A percentile compares a stretch with the other conserved stretches of the same genome.
phyloP scores from a whole-genome alignment of 2,797 vertebrate genomes.

The Gambusia yucatana region DNA sequence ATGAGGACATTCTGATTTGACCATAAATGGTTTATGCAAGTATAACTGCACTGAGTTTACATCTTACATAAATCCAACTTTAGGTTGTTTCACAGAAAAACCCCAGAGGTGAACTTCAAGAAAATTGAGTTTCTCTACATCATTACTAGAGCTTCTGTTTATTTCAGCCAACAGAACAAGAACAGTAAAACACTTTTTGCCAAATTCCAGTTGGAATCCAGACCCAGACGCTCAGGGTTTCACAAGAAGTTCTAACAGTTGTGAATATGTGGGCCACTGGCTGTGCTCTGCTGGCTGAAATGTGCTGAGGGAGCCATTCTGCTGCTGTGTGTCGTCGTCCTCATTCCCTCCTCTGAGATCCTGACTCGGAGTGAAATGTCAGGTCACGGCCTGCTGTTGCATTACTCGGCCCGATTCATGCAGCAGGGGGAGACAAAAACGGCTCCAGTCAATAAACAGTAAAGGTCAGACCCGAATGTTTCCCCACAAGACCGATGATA shows the following conservation, averaged over 20 bases:
- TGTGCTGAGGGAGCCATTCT: constrained; percentile 22
- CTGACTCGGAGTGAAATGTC: constrained; percentile 69
- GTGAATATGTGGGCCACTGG: constrained; percentile 12
- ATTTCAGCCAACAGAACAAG: background rate
- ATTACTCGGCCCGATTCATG: constrained; percentile 33
- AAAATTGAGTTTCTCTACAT: background rate
- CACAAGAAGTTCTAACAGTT: background rate
- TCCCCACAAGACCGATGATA: constrained; percentile 64
- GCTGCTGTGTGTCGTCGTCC: constrained; percentile 12
- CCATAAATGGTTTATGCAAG: background rate
- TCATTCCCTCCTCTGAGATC: constrained; percentile 40
- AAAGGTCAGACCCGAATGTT: constrained; percentile 79
- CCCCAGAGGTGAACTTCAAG: background rate
- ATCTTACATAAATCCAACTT: background rate
- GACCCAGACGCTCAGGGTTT: background rate
- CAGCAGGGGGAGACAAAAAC: constrained; percentile 50
- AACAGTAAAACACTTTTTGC: background rate
- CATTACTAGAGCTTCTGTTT: background rate
- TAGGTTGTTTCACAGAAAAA: background rate
- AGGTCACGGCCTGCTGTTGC: constrained; percentile 60
- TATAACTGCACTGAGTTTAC: background rate
- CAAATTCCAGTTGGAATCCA: background rate
- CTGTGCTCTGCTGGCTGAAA: constrained; percentile 24
- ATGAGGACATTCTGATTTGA: too few species aligned
- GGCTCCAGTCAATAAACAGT: constrained; percentile 70